These are phyloP conservation scores for Dryobota labecula DNA, from an alignment of 2,888 invertebrate species.

Conservation along the genomic window DNA sequence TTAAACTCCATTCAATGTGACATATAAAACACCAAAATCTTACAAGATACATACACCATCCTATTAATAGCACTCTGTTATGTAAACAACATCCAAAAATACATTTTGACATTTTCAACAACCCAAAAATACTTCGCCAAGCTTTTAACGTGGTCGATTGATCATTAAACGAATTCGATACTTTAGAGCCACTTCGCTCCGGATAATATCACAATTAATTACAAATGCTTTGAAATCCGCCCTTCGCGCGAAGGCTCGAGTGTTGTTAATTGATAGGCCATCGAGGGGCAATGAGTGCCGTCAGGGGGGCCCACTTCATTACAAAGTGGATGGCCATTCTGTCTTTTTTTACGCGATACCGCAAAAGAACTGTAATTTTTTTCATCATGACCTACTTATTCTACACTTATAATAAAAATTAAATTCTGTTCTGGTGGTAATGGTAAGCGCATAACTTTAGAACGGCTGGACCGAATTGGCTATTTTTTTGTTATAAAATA, in stretches of 20 bases:
- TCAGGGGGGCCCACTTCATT: conserved; percentile 24
- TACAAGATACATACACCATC: not conserved
- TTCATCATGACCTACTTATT: no score
- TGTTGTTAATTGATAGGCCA: conserved; percentile 58
- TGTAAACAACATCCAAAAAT: conserved; percentile 48
- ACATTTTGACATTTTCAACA: conserved; percentile 20
- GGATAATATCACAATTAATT: conserved; percentile 57
- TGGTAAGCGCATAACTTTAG: no score
- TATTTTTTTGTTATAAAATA: no score
- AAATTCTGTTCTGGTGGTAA: no score
- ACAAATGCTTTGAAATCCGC: conserved; percentile 35
- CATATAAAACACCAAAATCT: not conserved
- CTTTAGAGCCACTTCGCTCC: conserved; percentile 42
- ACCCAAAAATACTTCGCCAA: conserved; percentile 17
- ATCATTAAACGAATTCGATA: conserved; percentile 54
- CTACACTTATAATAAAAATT: no score
- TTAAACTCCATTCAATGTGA: not conserved
- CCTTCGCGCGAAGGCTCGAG: conserved; percentile 41
- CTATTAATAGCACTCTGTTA: conserved; percentile 36
- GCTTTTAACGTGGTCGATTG: conserved; percentile 30
- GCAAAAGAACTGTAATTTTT: no score
- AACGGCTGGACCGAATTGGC: no score
- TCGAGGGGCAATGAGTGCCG: conserved; percentile 47
- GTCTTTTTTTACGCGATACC: not conserved
- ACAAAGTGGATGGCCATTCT: conserved; percentile 40